phyloP scores from a whole-genome alignment of 2,888 invertebrate species.

The Oligia strigilis region DNA sequence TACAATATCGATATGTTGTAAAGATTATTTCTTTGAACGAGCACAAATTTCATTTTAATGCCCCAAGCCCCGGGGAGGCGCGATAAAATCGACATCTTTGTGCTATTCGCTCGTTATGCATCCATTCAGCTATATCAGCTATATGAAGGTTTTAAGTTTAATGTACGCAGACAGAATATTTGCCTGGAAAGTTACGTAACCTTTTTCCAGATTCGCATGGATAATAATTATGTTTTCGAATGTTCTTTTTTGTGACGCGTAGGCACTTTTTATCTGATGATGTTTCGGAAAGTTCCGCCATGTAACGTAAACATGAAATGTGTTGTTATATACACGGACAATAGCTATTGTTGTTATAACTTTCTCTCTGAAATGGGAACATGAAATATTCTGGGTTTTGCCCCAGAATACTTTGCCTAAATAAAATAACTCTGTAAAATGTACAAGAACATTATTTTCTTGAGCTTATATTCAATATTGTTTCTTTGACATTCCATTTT shows the following conservation, averaged over 20 bases:
- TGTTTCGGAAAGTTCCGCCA: conserved; percentile 29
- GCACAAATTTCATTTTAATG: conserved; percentile 76
- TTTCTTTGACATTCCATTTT: conserved; percentile 6
- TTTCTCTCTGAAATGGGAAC: conserved; percentile 38
- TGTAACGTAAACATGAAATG: conserved; percentile 39
- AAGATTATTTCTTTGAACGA: conserved; percentile 67
- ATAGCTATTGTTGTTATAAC: conserved; percentile 49
- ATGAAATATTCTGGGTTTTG: conserved; percentile 12
- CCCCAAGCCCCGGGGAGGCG: conserved; percentile 49
- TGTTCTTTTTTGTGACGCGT: conserved; percentile 48
- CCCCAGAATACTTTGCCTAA: conserved; percentile 4
- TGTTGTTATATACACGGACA: conserved; percentile 44
- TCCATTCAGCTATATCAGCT: conserved; percentile 62
- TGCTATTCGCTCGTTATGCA: conserved; percentile 70
- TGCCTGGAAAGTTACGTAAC: conserved; percentile 28
- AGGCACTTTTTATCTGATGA: conserved; percentile 29
- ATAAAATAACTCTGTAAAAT: conserved; percentile 25
- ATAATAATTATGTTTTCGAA: conserved; percentile 45
- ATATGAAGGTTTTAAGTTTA: conserved; percentile 64
- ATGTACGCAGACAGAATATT: conserved; percentile 42
- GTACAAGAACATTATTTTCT: conserved; percentile 19
- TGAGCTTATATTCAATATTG: conserved; percentile 4
- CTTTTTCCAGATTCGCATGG: conserved; percentile 34
- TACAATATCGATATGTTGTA: conserved; percentile 52
- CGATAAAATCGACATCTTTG: conserved; percentile 72